Base-by-base conservation (phyloP, 2,113 vertebrate genomes). In the Pseudorectes ferrugineus region DNA sequence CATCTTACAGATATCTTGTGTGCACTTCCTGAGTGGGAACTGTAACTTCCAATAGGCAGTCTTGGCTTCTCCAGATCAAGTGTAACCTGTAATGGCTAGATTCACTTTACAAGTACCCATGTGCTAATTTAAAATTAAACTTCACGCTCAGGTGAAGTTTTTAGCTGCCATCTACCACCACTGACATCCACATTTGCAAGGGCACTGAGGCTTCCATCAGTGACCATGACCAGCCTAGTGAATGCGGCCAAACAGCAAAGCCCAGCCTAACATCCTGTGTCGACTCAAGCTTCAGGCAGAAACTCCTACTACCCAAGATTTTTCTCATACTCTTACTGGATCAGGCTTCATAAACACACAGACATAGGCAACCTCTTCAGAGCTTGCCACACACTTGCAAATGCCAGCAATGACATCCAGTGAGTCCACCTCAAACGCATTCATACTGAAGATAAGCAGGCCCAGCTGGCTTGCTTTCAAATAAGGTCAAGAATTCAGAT, bases 131-230 rank as follows among this genome's bases (percentile, higher is more conserved):
- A 29, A 24, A 55, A 67, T 13, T 63, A 49, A 84, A 73, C 21
- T 54, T 65, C 10, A 75, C 0, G 0, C 66, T 65, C 68, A 77
- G 24, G 38, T 74, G 33, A 84, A 54, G 19, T 45, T 80, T 79
- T 76, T 33, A 49, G 46, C 33, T 82, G 67, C 12, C 9, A 12
- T 43, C 42, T 78, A 49, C 72, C 42, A n/a, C 16, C 16, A 46
- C 33, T 1, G 1, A 51, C 1, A 6, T 1, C 6, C 6, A 45
- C 9, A 6, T 4, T 4, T 49, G 28, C 29, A 55, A 76, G 22
- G 23, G 18, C 16, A 62, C 31, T 5, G 2, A 79, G 33, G 23
- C n/a, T 75, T 36, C 43, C n/a, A 59, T 25, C 48, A 52, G 9
- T n/a, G 75, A 52, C 17, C 24, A 24, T 3, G 14, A 73, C 19